Evolutionary conservation across 2,888 invertebrate genomes (phyloP).

Genomic region (Lydus trimaculatus): DNA sequence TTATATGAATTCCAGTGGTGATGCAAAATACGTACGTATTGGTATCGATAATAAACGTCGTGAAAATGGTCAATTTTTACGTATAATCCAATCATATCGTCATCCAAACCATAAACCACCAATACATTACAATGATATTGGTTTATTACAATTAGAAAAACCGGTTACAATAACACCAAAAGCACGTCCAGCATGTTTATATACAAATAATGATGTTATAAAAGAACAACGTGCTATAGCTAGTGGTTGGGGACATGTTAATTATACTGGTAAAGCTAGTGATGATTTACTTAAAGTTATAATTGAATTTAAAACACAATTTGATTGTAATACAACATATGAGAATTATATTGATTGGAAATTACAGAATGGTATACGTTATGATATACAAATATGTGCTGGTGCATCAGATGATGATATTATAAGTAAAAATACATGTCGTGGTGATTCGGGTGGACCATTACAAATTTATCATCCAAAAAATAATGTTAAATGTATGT

Average conservation of each 20-base stretch:
- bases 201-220: conserved; percentile 29
- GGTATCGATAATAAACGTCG: conserved; percentile 61
- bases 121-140: conserved; percentile 63
- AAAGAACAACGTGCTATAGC: conserved; percentile 51
- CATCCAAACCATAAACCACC: conserved; percentile 59
- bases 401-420: conserved; percentile 58
- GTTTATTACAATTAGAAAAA: conserved; percentile 58
- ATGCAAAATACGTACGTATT: conserved; percentile 56
- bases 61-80: conserved; percentile 47
- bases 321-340: conserved; percentile 55
- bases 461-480: conserved; percentile 57
- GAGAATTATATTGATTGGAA: conserved; percentile 37
- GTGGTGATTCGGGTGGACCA: conserved; percentile 75
- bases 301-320: conserved; percentile 55
- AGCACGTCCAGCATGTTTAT: conserved; percentile 62
- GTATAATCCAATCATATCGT: conserved; percentile 46
- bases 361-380: conserved; percentile 59
- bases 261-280: conserved; percentile 48
- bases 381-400: conserved; percentile 65
- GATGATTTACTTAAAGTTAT: conserved; percentile 63
- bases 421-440: conserved; percentile 63
- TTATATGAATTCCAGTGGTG: conserved; percentile 53
- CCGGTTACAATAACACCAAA: conserved; percentile 54
- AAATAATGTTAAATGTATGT: conserved; percentile 59
- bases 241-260: conserved; percentile 62